Conservation (phyloP, 2,888 invertebrate species). For the Ligdia adustata region DNA sequence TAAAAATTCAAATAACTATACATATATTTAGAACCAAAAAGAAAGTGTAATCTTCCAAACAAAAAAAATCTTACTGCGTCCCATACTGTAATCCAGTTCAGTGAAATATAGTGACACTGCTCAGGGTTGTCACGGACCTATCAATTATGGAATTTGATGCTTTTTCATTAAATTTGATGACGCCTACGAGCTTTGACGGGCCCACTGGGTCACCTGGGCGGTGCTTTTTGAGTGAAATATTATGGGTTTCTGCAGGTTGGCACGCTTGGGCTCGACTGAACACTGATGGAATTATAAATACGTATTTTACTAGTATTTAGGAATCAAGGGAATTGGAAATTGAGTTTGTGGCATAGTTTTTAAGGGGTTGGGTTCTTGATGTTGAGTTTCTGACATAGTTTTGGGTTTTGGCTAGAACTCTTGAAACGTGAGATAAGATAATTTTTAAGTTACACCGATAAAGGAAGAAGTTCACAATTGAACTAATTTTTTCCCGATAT, state of each 20-base stretch:
- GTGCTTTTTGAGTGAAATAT: slow-evolving; percentile 28
- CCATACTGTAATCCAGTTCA: slow-evolving; percentile 8
- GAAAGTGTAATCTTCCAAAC: too few species aligned
- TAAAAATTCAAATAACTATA: too few species aligned
- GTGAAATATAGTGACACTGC: slow-evolving; percentile 37
- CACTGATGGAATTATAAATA: slow-evolving; percentile 15
- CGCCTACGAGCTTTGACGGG: slow-evolving; percentile 50
- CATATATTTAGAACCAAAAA: too few species aligned
- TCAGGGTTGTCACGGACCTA: slow-evolving; percentile 50
- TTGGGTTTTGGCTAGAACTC: too few species aligned
- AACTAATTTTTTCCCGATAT: too few species aligned
- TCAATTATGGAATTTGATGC: slow-evolving; percentile 81
- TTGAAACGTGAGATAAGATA: too few species aligned
- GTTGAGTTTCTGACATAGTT: too few species aligned
- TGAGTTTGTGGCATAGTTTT: not conserved
- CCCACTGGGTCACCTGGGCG: slow-evolving; percentile 38
- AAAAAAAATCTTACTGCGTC: not conserved
- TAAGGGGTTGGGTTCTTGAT: too few species aligned
- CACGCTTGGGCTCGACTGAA: slow-evolving; percentile 11
- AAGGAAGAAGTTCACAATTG: too few species aligned
- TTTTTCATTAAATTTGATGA: slow-evolving; percentile 76
- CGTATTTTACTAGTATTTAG: slow-evolving; percentile 1
- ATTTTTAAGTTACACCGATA: too few species aligned
- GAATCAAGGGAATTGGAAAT: slow-evolving; percentile 1
- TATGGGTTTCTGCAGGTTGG: slow-evolving; percentile 16